Evolutionary conservation across 2,113 vertebrate species (phyloP).

Genomic region (Alethe diademata): DNA sequence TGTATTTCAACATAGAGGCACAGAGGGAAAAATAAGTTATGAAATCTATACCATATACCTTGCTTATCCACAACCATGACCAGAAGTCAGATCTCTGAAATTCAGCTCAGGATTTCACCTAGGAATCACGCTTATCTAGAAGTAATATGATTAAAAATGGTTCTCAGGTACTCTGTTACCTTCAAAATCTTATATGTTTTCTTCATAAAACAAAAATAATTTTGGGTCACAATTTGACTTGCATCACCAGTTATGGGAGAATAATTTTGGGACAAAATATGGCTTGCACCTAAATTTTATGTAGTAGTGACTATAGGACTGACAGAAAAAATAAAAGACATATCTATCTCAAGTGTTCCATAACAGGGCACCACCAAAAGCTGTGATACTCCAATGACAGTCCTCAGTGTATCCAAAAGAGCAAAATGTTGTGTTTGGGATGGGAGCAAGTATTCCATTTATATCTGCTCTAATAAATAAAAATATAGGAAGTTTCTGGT

Average conservation of each 20-base stretch:
- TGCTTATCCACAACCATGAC: not conserved
- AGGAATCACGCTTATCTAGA: not conserved
- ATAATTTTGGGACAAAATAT: not conserved
- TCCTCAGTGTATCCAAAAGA: not conserved
- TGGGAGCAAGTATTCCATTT: not conserved
- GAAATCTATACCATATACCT: not conserved
- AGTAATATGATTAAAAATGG: not conserved
- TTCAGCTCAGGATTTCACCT: not conserved
- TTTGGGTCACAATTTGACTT: not conserved
- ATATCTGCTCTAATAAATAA: not conserved
- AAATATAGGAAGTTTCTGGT: not conserved
- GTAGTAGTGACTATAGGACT: not conserved
- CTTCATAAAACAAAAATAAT: not conserved
- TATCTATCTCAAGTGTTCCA: not conserved
- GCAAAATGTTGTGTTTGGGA: not conserved
- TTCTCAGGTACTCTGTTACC: not conserved
- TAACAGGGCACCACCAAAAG: not conserved
- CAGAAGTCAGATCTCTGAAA: not conserved
- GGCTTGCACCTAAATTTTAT: not conserved
- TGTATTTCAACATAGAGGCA: not conserved
- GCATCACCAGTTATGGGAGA: fast-evolving
- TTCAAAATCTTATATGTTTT: not conserved
- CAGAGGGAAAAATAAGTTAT: not conserved
- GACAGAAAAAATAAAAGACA: not conserved
- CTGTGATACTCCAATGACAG: not conserved